Evolutionary conservation across 2,888 invertebrate species (phyloP).

Genomic region (Melangyna quadrimaculata): DNA sequence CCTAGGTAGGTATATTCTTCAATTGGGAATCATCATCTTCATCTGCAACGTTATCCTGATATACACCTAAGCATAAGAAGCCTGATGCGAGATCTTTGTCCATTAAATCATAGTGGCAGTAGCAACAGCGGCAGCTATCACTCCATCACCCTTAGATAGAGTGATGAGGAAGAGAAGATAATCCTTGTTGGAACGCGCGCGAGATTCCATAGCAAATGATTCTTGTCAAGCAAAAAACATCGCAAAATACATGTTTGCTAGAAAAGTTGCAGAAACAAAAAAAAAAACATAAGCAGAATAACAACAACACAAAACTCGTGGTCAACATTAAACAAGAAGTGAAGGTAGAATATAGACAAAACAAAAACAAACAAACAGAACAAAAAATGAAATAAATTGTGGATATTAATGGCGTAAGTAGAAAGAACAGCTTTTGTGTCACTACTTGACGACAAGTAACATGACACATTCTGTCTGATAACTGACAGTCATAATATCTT

Average conservation of each 20-base stretch:
- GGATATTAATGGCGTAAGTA: slow-evolving; percentile 68
- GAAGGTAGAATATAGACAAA: background rate
- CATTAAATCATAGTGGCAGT: slow-evolving; percentile 66
- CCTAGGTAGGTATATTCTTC: background rate
- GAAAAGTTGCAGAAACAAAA: background rate
- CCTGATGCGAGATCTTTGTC: slow-evolving; percentile 43
- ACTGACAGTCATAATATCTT: slow-evolving; percentile 73
- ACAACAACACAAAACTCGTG: slow-evolving; percentile 45
- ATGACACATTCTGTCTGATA: slow-evolving; percentile 80
- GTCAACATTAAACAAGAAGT: slow-evolving; percentile 44
- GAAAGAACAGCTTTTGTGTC: slow-evolving; percentile 74
- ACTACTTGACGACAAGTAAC: slow-evolving; percentile 79
- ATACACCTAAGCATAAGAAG: slow-evolving; percentile 15
- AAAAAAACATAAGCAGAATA: background rate
- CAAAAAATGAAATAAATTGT: slow-evolving; percentile 58
- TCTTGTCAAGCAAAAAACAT: slow-evolving; percentile 30
- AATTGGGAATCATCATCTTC: slow-evolving; percentile 32
- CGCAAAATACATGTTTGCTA: slow-evolving; percentile 49
- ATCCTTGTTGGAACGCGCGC: slow-evolving; percentile 71
- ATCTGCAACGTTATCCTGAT: background rate
- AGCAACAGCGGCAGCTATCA: slow-evolving; percentile 62
- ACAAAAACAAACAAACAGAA: background rate
- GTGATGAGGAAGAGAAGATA: slow-evolving; percentile 71
- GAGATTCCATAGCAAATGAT: slow-evolving; percentile 68
- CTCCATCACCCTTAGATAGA: slow-evolving; percentile 67